Conservation (phyloP, 2,888 invertebrate genomes). For the Meteorus cinctellus region DNA sequence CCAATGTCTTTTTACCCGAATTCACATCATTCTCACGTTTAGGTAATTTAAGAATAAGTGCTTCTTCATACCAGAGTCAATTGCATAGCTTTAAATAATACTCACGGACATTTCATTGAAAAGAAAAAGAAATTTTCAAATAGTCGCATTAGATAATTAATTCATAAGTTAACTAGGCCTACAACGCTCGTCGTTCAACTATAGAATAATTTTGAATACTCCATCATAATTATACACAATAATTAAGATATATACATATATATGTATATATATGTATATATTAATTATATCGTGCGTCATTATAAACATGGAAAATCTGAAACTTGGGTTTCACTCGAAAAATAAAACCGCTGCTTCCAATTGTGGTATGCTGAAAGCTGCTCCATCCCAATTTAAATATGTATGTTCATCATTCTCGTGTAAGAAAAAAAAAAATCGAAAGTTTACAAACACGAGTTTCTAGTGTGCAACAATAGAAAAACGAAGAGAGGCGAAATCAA, state of each 20-base stretch:
- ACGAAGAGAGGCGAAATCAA: background rate
- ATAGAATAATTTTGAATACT: constrained; percentile 38
- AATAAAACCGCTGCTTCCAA: background rate
- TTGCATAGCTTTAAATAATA: constrained; percentile 45
- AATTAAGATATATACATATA: constrained; percentile 5
- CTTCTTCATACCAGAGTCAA: constrained; percentile 47
- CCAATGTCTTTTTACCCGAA: background rate
- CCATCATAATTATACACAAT: constrained; percentile 28
- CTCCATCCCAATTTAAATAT: background rate
- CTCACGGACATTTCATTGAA: constrained; percentile 23
- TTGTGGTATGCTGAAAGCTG: background rate
- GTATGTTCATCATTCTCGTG: background rate
- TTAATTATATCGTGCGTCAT: background rate
- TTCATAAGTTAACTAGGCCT: constrained; percentile 16
- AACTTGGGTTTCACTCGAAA: background rate
- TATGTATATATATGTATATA: background rate
- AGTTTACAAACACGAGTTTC: constrained; percentile 23
- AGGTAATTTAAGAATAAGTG: constrained; percentile 44
- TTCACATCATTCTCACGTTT: constrained; percentile 8
- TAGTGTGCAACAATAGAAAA: constrained; percentile 9
- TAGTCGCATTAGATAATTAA: constrained; percentile 22
- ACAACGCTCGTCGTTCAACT: constrained; percentile 18
- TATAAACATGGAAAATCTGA: background rate
- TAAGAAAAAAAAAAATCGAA: constrained; percentile 13
- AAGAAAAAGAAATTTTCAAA: constrained; percentile 21